A percentile compares a stretch with the other conserved stretches of the same genome.
Conservation (phyloP, 2,797 vertebrate species). For the Meriones psammophilus region DNA sequence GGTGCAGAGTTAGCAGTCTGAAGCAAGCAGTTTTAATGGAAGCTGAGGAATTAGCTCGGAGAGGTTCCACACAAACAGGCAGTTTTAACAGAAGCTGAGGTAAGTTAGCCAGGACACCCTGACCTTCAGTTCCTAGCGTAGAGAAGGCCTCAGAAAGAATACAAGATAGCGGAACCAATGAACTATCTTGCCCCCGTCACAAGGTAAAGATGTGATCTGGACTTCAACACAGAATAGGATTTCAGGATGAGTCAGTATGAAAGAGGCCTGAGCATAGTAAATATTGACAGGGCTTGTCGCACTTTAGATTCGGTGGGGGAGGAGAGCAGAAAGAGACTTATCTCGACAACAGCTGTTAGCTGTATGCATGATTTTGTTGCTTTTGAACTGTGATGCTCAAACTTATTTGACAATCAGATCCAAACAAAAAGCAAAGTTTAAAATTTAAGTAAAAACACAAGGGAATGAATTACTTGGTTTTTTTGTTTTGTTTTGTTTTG, state of each 20-base stretch:
- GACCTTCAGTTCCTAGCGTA: background rate
- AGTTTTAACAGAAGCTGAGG: background rate
- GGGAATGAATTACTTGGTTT: background rate
- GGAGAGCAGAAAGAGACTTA: background rate
- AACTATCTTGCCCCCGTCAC: background rate
- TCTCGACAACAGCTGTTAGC: background rate
- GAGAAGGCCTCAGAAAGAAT: background rate
- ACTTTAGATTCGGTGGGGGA: too few species aligned
- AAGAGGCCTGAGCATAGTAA: background rate
- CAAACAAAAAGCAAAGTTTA: background rate
- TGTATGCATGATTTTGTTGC: background rate
- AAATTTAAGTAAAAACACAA: background rate
- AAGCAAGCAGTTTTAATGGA: background rate
- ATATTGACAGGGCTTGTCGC: background rate
- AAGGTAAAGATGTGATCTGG: background rate
- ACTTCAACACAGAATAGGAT: background rate
- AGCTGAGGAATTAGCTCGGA: too few species aligned
- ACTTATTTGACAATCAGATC: background rate
- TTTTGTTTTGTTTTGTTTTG: background rate
- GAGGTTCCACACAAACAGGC: background rate
- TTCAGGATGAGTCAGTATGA: background rate
- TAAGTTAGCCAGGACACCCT: background rate
- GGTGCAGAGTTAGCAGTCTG: background rate
- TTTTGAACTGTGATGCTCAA: background rate
- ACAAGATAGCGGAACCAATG: background rate